Conservation (phyloP, 2,113 vertebrate genomes). For the Pituophis catenifer region DNA sequence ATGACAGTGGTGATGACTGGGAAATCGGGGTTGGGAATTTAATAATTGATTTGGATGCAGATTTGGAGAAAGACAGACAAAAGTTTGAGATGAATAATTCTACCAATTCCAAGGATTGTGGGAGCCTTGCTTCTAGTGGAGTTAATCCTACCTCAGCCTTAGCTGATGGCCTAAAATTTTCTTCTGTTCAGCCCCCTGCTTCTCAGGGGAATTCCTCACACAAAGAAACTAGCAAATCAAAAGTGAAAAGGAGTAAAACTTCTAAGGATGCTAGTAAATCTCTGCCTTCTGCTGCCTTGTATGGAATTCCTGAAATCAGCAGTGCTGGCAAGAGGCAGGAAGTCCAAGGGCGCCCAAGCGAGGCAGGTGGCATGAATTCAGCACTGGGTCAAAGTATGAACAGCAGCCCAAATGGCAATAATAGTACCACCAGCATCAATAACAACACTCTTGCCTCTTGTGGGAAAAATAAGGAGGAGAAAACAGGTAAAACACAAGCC, state of each 20-base stretch:
- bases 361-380: conserved; percentile 85
- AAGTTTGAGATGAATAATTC: conserved; percentile 94
- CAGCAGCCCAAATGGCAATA: conserved; percentile 71
- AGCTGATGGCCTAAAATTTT: conserved; percentile 87
- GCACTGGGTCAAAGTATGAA: conserved; percentile 78
- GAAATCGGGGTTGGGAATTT: conserved; percentile 86
- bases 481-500: conserved; percentile 81
- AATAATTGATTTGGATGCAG: conserved; percentile 92
- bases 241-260: conserved; percentile 90
- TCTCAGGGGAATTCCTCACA: conserved; percentile 84
- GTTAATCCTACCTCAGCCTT: conserved; percentile 78
- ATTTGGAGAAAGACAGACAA: conserved; percentile 92
- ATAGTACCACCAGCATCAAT: conserved; percentile 65
- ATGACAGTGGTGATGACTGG: conserved; percentile 88
- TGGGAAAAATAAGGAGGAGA: conserved; percentile 88
- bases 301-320: conserved; percentile 86
- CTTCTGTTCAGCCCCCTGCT: conserved; percentile 83
- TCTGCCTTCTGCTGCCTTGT: conserved; percentile 81
- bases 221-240: conserved; percentile 91
- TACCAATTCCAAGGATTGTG: conserved; percentile 82
- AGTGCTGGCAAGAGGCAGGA: conserved; percentile 83
- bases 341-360: conserved; percentile 90
- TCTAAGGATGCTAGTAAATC: conserved; percentile 87
- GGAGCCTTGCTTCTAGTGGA: conserved; percentile 79
- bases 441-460: conserved; percentile 72